Base-by-base conservation (phyloP, 2,888 invertebrate genomes). In the Gymnoscelis rufifasciata region DNA sequence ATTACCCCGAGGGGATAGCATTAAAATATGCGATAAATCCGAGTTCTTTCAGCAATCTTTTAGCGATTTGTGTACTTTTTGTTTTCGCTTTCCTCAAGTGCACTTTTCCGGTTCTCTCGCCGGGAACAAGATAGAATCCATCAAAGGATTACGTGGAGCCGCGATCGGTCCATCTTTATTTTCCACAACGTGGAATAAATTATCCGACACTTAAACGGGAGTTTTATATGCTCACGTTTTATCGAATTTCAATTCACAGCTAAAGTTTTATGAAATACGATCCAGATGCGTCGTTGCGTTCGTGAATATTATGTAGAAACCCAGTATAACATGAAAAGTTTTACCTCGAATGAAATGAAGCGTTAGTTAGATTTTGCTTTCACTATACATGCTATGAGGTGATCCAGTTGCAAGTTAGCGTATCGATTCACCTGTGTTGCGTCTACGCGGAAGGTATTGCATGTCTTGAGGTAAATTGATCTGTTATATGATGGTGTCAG, bases 101-200 rank as follows among this genome's bases (percentile, higher is more conserved):
- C 78, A 79, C 75, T 82, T 79, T 79, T 74, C 73, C 71, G 68
- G 73, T 71, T 75, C 78, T 64, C 59, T 64, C 69, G 66, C 43
- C 41, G 52, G 68, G 72, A 69, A 64, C 66, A 62, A 68, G 67
- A 69, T 65, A 61, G 73, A 79, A 86, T 87, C 84, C 83, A 86
- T 88, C 84, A 84, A 83, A 82, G 83, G 87, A 87, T 88, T 84
- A 74, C 38, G 78, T 71, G 66, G 65, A 68, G 74, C 78, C 76
- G 71, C 63, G 71, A 78, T 79, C 78, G 77, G 71, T 78, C 75
- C 71, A 69, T 77, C 75, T 74, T 68, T 74, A 78, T 79, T 79
- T 75, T 64, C 19, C 73, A 62, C 48, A 71, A 76, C 73, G 80
- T 71, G 70, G 79, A 81, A 86, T 84, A 84, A 83, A 83, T 86